phyloP scores from a whole-genome alignment of 2,797 vertebrate species.

The Pristis pectinata region DNA sequence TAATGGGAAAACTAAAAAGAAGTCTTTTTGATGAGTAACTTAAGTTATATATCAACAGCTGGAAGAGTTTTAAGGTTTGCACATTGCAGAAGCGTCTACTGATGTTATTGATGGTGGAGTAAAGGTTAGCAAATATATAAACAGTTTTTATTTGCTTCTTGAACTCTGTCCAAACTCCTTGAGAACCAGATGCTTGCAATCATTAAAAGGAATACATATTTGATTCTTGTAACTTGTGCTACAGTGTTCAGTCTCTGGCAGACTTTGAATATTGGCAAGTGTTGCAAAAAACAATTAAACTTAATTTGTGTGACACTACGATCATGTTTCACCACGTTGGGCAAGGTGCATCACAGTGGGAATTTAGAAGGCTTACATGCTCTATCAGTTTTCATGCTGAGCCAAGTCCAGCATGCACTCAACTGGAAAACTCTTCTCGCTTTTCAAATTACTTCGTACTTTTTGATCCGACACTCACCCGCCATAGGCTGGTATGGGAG shows the following conservation, averaged over 20 bases:
- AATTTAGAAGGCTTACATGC: conserved; percentile 51
- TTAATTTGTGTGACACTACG: no score
- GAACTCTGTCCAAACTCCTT: conserved; percentile 63
- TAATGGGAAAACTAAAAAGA: neutral
- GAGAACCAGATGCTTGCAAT: conserved; percentile 63
- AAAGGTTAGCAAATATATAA: neutral
- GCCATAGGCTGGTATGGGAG: conserved; percentile 88
- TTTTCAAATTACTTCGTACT: neutral
- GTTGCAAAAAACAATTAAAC: conserved; percentile 36
- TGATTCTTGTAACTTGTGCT: conserved; percentile 52
- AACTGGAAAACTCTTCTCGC: conserved; percentile 40
- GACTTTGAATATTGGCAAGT: conserved; percentile 68
- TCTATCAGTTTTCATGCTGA: conserved; percentile 44
- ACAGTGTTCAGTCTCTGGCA: conserved; percentile 54
- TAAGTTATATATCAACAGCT: neutral
- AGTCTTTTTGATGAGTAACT: neutral
- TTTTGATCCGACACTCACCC: conserved; percentile 65
- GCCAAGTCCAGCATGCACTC: conserved; percentile 50
- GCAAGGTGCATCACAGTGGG: conserved; percentile 59
- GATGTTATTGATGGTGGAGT: conserved; percentile 39
- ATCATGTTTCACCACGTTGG: conserved; percentile 51
- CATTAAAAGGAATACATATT: conserved; percentile 52
- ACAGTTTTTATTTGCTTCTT: neutral
- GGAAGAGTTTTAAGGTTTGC: neutral
- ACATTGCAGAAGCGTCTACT: neutral